Conservation (phyloP, 1,140 invertebrate species). For the Agrypnia vestita region DNA sequence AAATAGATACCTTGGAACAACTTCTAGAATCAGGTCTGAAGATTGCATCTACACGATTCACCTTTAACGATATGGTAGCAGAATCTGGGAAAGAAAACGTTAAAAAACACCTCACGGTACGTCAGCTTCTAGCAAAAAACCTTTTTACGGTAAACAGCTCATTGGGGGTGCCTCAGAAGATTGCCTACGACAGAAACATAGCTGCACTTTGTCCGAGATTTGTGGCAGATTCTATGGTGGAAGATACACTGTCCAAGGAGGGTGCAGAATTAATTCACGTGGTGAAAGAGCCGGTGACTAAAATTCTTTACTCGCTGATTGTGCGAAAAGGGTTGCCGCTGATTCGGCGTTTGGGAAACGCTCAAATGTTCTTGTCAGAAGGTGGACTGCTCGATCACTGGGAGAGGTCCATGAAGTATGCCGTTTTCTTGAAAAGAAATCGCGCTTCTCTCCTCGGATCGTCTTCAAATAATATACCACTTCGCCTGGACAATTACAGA, state of each 20-base stretch:
- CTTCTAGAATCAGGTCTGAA: too few relatives aligned
- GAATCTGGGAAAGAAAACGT: not conserved
- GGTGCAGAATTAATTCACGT: conserved; percentile 45
- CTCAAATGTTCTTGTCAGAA: conserved; percentile 33
- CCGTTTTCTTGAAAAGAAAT: not conserved
- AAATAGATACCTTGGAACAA: too few relatives aligned
- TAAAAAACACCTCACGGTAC: conserved; percentile 5
- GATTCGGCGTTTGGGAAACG: conserved; percentile 1
- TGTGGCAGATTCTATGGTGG: conserved; percentile 15
- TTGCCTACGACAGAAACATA: conserved; percentile 17
- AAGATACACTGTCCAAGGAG: conserved; percentile 22
- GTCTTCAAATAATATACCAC: not conserved
- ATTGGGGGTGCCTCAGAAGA: not conserved
- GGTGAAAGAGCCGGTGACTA: conserved; percentile 41
- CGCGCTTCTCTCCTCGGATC: not conserved
- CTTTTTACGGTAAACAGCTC: conserved; percentile 16
- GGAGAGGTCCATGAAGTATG: conserved; percentile 15
- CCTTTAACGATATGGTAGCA: conserved; percentile 1
- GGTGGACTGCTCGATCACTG: conserved; percentile 46
- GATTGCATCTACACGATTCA: too few relatives aligned
- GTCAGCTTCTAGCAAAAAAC: conserved; percentile 23
- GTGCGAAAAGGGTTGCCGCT: conserved; percentile 44
- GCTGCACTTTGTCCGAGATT: conserved; percentile 45
- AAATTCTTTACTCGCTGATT: conserved; percentile 40
- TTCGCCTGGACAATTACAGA: not conserved